These are phyloP conservation scores for Salvelinus sp. DNA, from an alignment of 2,113 vertebrate genomes.

Conservation along the genomic window DNA sequence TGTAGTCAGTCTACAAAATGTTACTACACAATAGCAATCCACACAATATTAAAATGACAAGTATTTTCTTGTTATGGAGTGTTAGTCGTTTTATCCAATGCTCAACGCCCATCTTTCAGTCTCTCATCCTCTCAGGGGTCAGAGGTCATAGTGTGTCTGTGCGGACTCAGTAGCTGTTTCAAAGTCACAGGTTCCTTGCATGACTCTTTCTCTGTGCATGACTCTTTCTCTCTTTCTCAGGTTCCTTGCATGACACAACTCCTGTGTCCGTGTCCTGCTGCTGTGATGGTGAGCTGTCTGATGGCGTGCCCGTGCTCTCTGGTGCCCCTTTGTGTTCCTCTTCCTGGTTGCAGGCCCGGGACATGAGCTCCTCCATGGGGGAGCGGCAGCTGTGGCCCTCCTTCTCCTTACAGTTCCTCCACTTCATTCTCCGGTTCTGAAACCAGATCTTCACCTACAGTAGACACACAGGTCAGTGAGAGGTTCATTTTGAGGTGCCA, in stretches of 20 bases:
- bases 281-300: conserved; percentile 33
- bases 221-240: background rate
- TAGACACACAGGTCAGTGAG: background rate
- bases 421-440: conserved; percentile 98
- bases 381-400: conserved; percentile 71
- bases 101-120: background rate
- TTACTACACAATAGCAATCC: too few species aligned
- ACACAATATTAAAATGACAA: background rate
- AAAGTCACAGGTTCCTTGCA: conserved; percentile 13
- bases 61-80: background rate
- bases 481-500: background rate
- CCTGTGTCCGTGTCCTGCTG: conserved; percentile 40
- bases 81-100: background rate
- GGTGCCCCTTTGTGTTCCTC: conserved; percentile 38
- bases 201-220: background rate
- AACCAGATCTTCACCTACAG: conserved; percentile 98
- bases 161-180: conserved; percentile 12
- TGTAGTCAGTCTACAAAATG: too few species aligned
- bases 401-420: conserved; percentile 97
- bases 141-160: background rate
- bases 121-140: conserved; percentile 7
- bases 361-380: conserved; percentile 69
- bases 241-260: conserved; percentile 1
- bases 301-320: conserved; percentile 29
- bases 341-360: conserved; percentile 54